phyloP scores from a whole-genome alignment of 2,888 invertebrate genomes.

The Crossocerus cetratus region DNA sequence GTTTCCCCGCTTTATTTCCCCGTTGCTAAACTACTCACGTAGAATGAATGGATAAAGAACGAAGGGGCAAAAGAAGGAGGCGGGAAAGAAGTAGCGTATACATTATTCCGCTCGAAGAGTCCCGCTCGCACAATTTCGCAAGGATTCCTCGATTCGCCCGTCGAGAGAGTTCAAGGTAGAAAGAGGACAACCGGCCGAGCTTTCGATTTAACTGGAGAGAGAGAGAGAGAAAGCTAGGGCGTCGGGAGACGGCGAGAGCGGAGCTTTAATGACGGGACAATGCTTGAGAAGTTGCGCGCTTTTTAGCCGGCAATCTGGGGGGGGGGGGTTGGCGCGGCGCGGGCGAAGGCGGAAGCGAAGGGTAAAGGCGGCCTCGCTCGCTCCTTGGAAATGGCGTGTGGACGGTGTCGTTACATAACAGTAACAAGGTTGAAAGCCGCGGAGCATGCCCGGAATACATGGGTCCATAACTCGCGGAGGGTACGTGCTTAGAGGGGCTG shows the following conservation, averaged over 20 bases:
- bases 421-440: conserved; percentile 56
- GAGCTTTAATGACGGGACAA: conserved; percentile 54
- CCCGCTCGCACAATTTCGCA: conserved; percentile 44
- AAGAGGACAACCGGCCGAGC: no score
- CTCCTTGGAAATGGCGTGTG: background rate
- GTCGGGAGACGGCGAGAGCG: conserved; percentile 16
- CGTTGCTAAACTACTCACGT: conserved; percentile 55
- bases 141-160: conserved; percentile 34
- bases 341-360: no score
- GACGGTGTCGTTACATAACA: conserved; percentile 51
- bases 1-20: conserved; percentile 54
- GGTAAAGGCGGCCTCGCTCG: background rate
- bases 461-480: conserved; percentile 31
- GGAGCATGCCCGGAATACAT: conserved; percentile 51
- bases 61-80: conserved; percentile 1
- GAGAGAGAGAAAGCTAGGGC: background rate
- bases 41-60: conserved; percentile 57
- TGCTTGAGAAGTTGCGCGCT: conserved; percentile 52
- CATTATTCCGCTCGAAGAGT: conserved; percentile 41
- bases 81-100: conserved; percentile 18
- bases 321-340: no score
- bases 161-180: background rate
- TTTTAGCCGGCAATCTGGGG: conserved; percentile 19
- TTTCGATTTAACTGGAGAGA: conserved; percentile 3
- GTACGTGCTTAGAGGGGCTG: conserved; percentile 28